Conservation (phyloP, 2,888 invertebrate genomes). For the Branchellion lobata region DNA sequence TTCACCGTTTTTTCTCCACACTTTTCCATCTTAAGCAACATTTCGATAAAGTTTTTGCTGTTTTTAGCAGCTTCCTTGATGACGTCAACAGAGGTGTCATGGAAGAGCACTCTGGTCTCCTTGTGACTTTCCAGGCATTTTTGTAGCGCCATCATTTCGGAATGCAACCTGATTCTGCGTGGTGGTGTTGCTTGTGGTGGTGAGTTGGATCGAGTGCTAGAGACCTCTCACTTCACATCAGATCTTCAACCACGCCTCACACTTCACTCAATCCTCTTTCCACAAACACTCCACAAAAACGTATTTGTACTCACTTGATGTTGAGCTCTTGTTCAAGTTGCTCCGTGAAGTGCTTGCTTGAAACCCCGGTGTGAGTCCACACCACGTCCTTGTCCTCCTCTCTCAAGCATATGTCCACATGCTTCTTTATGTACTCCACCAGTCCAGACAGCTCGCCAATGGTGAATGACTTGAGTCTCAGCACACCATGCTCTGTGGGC, state of each 20-base stretch:
- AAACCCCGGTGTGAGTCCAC: slow-evolving; percentile 11
- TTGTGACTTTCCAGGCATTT: background rate
- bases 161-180: background rate
- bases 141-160: background rate
- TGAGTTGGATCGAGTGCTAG: too few species aligned
- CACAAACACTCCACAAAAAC: too few species aligned
- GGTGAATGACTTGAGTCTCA: slow-evolving; percentile 12
- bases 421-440: slow-evolving; percentile 5
- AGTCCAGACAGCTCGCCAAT: slow-evolving; percentile 6
- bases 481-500: too few species aligned
- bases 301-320: too few species aligned
- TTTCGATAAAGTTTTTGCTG: background rate
- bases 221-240: too few species aligned
- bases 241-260: too few species aligned
- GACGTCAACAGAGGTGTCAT: background rate
- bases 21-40: background rate
- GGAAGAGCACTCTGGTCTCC: background rate
- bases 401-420: slow-evolving; percentile 14
- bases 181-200: too few species aligned
- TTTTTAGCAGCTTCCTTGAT: background rate
- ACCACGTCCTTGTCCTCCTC: slow-evolving; percentile 13
- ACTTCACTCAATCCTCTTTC: too few species aligned
- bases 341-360: slow-evolving; percentile 1
- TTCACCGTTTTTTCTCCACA: background rate
- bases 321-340: slow-evolving; percentile 19